phyloP scores from a whole-genome alignment of 2,888 invertebrate genomes.

The Hyppa rectilinea region DNA sequence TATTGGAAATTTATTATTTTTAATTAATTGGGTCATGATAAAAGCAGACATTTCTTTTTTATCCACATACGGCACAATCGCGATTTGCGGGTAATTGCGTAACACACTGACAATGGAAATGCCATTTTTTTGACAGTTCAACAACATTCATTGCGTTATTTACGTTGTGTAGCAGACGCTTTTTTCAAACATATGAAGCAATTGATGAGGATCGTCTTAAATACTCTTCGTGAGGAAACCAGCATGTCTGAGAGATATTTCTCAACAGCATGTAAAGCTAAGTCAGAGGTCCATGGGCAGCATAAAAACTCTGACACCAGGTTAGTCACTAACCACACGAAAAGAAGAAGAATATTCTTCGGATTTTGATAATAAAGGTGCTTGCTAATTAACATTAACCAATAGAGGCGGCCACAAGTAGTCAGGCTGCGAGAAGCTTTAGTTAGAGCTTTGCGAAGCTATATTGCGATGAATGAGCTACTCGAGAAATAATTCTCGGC shows the following conservation, averaged over 20 bases:
- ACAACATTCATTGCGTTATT: not conserved
- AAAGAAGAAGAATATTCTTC: too few relatives aligned
- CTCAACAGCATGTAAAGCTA: too few relatives aligned
- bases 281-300: too few relatives aligned
- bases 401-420: not conserved
- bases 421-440: not conserved
- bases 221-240: too few relatives aligned
- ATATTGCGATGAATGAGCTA: too few relatives aligned
- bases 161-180: not conserved
- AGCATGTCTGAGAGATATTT: too few relatives aligned
- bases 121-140: not conserved
- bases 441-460: not conserved
- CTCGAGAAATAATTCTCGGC: not conserved
- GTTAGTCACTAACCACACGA: too few relatives aligned
- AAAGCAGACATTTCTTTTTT: not conserved
- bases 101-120: not conserved
- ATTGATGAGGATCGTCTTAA: too few relatives aligned
- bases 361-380: not conserved
- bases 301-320: too few relatives aligned
- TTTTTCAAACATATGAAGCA: too few relatives aligned
- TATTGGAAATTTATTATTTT: slow-evolving; percentile 19
- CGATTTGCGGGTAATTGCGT: not conserved
- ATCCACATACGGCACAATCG: not conserved
- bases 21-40: slow-evolving; percentile 25
- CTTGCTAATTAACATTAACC: not conserved